These are phyloP conservation scores for Eretmochelys imbricata DNA, from an alignment of 2,113 vertebrate genomes.

Conservation along the genomic window DNA sequence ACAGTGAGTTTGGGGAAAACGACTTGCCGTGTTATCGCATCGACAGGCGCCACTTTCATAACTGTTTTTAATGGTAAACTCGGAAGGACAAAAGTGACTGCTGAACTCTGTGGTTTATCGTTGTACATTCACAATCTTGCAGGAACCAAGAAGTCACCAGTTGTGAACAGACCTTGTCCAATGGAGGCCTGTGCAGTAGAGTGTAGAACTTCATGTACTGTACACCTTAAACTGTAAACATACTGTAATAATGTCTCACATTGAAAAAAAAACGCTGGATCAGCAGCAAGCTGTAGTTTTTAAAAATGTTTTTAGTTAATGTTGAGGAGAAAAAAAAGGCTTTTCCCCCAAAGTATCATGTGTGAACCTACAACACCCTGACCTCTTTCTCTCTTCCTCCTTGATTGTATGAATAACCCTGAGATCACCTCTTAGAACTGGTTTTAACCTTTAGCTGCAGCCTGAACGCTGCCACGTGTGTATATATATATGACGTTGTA, in stretches of 20 bases:
- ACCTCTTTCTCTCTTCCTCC: conserved; percentile 99
- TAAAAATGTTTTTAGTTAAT: conserved; percentile 99
- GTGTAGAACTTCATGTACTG: conserved; percentile 96
- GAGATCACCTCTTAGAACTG: conserved; percentile 99
- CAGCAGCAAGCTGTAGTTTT: conserved; percentile 97
- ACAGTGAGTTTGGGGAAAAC: conserved; percentile 98
- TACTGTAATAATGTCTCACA: conserved; percentile 97
- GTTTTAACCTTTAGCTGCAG: conserved; percentile 99
- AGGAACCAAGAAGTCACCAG: conserved; percentile 87
- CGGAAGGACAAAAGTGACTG: conserved; percentile 87
- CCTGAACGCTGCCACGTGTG: conserved; percentile 94
- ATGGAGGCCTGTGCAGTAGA: conserved; percentile 97
- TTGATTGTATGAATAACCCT: conserved; percentile 99
- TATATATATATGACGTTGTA: conserved; percentile 99
- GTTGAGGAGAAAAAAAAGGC: conserved; percentile 93
- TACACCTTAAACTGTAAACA: conserved; percentile 97
- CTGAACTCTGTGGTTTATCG: conserved; percentile 92
- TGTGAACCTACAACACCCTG: conserved; percentile 99
- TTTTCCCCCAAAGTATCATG: conserved; percentile 99
- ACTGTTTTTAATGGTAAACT: conserved; percentile 87
- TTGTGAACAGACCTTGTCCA: conserved; percentile 90
- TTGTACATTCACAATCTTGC: conserved; percentile 92
- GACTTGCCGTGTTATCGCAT: conserved; percentile 88
- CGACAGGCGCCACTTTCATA: conserved; percentile 84
- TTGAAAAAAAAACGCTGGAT: conserved; percentile 90